phyloP scores from a whole-genome alignment of 2,113 vertebrate genomes.

The Guaruba guarouba region DNA sequence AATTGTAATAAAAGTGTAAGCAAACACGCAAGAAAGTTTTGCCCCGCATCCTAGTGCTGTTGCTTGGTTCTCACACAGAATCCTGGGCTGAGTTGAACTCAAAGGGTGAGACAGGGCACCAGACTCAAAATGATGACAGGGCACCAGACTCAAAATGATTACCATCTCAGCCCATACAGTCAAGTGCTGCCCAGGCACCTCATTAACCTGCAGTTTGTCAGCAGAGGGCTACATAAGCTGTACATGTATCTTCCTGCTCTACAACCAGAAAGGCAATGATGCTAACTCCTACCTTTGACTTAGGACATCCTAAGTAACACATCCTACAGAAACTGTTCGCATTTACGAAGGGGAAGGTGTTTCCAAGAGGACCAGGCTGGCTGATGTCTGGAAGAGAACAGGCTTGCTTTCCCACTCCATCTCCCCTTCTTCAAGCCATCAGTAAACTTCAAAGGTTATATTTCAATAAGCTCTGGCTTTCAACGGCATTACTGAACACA shows the following conservation, averaged over 20 bases:
- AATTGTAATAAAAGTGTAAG: background rate
- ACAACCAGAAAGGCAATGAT: rapidly evolving
- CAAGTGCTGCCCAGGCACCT: background rate
- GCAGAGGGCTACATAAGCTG: background rate
- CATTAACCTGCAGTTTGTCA: background rate
- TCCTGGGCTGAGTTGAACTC: background rate
- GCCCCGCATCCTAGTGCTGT: rapidly evolving
- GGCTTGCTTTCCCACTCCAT: background rate
- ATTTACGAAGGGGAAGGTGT: background rate
- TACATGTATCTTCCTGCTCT: background rate
- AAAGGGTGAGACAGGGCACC: background rate
- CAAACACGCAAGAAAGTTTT: background rate
- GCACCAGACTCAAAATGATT: rapidly evolving
- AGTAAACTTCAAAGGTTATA: background rate
- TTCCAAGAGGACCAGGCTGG: background rate
- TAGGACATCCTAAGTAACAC: background rate
- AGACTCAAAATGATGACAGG: rapidly evolving
- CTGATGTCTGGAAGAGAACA: rapidly evolving
- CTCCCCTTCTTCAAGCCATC: background rate
- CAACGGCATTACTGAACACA: background rate
- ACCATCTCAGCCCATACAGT: background rate
- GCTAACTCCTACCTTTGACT: background rate
- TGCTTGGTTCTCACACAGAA: background rate
- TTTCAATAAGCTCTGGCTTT: background rate
- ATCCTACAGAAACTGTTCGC: background rate